Conservation (phyloP, 2,113 vertebrate genomes). For the Anguilla japonica region DNA sequence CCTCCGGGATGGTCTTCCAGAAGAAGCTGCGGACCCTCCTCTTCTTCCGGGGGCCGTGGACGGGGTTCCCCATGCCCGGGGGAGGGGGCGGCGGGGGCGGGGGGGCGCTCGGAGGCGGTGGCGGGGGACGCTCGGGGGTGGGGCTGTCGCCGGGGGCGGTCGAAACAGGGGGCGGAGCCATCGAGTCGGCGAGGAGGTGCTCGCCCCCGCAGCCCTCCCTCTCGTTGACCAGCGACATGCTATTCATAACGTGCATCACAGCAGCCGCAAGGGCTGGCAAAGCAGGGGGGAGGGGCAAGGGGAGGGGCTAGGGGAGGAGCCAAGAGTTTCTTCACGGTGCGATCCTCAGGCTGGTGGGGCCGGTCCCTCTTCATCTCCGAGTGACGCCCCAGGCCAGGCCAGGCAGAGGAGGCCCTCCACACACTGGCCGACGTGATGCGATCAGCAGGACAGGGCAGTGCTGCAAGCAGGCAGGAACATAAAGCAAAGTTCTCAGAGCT, state of each 20-base stretch:
- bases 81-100: conserved; percentile 65
- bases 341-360: conserved; percentile 37
- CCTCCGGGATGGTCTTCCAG: conserved; percentile 97
- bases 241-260: conserved; percentile 93
- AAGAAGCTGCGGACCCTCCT: conserved; percentile 91
- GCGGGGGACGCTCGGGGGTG: conserved; percentile 27
- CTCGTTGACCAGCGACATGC: conserved; percentile 78
- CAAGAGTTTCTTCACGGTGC: conserved; percentile 48
- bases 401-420: neutral
- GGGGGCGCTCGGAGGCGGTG: conserved; percentile 39
- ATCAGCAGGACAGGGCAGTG: neutral
- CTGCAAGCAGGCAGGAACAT: neutral
- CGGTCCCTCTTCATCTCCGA: conserved; percentile 50
- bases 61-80: conserved; percentile 54
- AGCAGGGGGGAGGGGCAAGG: conserved; percentile 8
- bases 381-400: neutral
- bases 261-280: neutral
- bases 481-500: conserved; percentile 41
- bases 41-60: conserved; percentile 76
- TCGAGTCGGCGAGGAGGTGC: conserved; percentile 68
- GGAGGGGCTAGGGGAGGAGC: neutral
- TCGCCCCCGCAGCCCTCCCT: conserved; percentile 76
- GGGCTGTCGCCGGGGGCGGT: conserved; percentile 39
- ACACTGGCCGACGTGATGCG: neutral
- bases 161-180: conserved; percentile 53